phyloP scores from a whole-genome alignment of 2,113 vertebrate species.

The Anolis carolinensis region DNA sequence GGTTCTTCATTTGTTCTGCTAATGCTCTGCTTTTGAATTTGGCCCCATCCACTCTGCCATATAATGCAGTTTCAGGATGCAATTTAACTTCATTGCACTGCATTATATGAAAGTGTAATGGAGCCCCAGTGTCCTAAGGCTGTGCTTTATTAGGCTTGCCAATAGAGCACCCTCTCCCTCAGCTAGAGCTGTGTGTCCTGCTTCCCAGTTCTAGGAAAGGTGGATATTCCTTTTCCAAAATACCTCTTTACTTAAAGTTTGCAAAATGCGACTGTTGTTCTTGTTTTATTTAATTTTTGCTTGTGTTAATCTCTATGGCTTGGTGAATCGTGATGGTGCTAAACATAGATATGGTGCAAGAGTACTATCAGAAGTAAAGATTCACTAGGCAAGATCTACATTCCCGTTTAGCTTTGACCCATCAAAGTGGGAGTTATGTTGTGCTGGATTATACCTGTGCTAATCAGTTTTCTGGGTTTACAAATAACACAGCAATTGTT shows the following conservation, averaged over 20 bases:
- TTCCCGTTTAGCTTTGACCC: not conserved
- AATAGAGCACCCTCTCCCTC: not conserved
- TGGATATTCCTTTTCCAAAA: not conserved
- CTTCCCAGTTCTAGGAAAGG: not conserved
- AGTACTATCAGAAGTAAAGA: not conserved
- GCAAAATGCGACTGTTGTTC: not conserved
- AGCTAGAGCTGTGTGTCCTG: not conserved
- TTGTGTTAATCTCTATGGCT: not conserved
- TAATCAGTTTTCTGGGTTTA: not conserved
- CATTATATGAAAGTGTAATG: too few relatives aligned
- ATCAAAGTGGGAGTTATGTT: not conserved
- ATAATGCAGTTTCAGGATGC: too few relatives aligned
- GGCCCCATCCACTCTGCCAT: too few relatives aligned
- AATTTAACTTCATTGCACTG: not conserved
- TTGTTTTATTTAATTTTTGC: not conserved
- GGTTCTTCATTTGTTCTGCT: not conserved
- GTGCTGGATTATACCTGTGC: not conserved
- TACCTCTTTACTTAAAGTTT: not conserved
- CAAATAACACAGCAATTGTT: not conserved
- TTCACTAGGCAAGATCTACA: not conserved
- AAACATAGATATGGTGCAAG: not conserved
- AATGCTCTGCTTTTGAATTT: not conserved
- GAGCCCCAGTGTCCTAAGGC: too few relatives aligned
- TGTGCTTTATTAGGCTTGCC: not conserved
- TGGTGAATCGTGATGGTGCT: not conserved